A percentile compares a stretch with the other conserved stretches of the same genome.
Conservation (phyloP, 2,888 invertebrate species). For the Drosophila cognata region DNA sequence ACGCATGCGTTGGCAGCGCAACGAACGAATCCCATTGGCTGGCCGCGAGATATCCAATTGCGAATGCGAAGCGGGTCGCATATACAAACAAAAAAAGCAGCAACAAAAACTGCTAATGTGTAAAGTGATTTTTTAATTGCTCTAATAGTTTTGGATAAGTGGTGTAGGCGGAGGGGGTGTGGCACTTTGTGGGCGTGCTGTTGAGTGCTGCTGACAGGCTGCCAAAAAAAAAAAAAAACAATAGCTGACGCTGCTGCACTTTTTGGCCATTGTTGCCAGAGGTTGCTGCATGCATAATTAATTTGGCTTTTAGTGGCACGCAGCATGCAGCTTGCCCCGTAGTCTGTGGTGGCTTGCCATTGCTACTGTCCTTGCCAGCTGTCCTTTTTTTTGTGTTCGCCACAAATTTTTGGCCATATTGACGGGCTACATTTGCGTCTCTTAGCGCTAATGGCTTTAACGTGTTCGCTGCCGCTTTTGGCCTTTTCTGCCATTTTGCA, state of each 20-base stretch:
- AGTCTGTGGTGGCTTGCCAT: constrained; percentile 23
- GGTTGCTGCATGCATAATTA: constrained; percentile 77
- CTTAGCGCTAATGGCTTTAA: constrained; percentile 73
- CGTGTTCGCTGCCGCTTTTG: constrained; percentile 63
- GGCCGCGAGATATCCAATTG: constrained; percentile 45
- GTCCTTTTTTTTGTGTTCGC: constrained; percentile 31
- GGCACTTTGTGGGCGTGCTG: constrained; percentile 24
- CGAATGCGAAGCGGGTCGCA: constrained; percentile 5
- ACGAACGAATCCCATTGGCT: constrained; percentile 33
- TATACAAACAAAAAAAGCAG: constrained; percentile 9
- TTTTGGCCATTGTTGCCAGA: constrained; percentile 37
- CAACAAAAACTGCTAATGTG: constrained; percentile 59
- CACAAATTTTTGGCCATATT: constrained; percentile 56
- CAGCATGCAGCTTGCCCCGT: constrained; percentile 31
- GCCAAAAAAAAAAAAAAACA: neutral
- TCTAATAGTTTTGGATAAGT: constrained; percentile 61
- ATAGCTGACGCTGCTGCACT: constrained; percentile 36
- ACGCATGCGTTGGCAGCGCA: constrained; percentile 68
- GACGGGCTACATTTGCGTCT: constrained; percentile 66
- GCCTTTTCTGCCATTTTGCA: constrained; percentile 27
- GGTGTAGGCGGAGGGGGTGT: neutral
- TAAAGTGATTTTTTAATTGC: constrained; percentile 78
- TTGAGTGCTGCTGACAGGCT: constrained; percentile 53
- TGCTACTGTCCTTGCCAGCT: constrained; percentile 36
- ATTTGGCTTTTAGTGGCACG: constrained; percentile 76